Base-by-base conservation (phyloP, 2,113 vertebrate species). In the Chlamydotis undulata region DNA sequence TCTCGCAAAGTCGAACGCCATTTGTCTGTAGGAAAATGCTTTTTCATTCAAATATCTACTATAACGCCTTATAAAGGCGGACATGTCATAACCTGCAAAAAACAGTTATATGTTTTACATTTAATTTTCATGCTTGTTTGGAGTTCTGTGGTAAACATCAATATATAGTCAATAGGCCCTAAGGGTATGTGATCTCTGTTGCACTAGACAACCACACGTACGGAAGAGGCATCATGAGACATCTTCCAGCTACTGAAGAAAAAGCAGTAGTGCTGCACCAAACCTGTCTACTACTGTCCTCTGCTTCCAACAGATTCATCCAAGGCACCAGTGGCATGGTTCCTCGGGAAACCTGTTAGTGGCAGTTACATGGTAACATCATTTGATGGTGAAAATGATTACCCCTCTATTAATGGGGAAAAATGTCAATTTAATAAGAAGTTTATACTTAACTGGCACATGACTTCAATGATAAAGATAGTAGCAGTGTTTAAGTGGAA, bases 1-100 rank as follows among this genome's bases (percentile, higher is more conserved):
- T 98, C 99, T 98, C 97, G 99, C 99, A 97, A 99, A 99, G 97
- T 99, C 99, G 97, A 99, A 99, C 94, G 99, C 99, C 99, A 99
- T 99, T 95, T 99, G 99, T 84, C 99, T 99, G 97, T 99, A 99
- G 70, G 99, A 99, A 85, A 99, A 99, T 11, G 99, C 99, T 97
- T 99, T 99, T 98, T 99, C 99, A 87, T 99, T 99, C 98, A 99
- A 98, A 93, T 99, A 99, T 96, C 99, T 99, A 92, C 99, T 99
- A 71, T 99, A 99, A 89, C 99, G 98, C 83, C 95, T 96, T 91
- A 97, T 96, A 81, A 97, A 96, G 52, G 94, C 95, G 60, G 96
- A 96, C 96, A 97, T 96, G 81, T 96, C 96, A 81, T 96, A 96
- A 92, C 96, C 96, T 96, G 94, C 16, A 93, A 94, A 84, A 90